Evolutionary conservation across 2,888 invertebrate genomes (phyloP), one percentile per base, ranked within the genome.

Genomic region (Xylota segnis): DNA sequence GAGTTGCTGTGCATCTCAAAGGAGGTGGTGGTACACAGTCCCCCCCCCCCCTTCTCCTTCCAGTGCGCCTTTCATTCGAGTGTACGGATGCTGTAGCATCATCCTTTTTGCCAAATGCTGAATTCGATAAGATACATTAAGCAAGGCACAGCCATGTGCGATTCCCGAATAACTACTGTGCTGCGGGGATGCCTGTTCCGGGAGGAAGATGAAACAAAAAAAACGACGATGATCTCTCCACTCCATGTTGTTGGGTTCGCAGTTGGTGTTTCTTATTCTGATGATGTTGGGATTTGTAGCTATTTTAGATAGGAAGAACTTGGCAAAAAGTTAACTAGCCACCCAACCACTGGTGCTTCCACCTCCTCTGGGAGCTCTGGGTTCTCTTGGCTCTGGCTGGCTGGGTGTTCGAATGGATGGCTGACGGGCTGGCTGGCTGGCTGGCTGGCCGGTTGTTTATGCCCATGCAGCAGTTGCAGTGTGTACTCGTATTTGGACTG

Each of bases 121-220:
- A 87, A 87, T 81, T 76, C 86, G 88, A 88, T 88, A 88, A 88
- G 88, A 88, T 87, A 87, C 87, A 83, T 87, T 81, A 86, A 86
- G 81, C 84, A 78, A 66, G 76, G 87, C 78, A 84, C 84, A 83
- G 79, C 83, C 87, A 86, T 88, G 88, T 87, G 88, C 87, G 87
- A 87, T 87, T 88, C 83, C 72, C 75, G 75, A 87, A 86, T 88
- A 87, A 88, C 88, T 88, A 87, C 88, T 88, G 88, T 88, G 88
- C 82, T 88, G 88, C 82, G 82, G 76, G 70, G 71, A 54, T 59
- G 63, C 68, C 58, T 81, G 87, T 43, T 63, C 29, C 18, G 58
- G 68, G 81, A 43, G 43, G 58, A 74, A 65, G 65, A 43, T 50
- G 52, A 45, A n/a, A 74, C 37, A 43, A 63, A 58, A 34, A 54